Evolutionary conservation across 1,140 invertebrate species (phyloP).

Genomic region (Drosophila kepulauana): DNA sequence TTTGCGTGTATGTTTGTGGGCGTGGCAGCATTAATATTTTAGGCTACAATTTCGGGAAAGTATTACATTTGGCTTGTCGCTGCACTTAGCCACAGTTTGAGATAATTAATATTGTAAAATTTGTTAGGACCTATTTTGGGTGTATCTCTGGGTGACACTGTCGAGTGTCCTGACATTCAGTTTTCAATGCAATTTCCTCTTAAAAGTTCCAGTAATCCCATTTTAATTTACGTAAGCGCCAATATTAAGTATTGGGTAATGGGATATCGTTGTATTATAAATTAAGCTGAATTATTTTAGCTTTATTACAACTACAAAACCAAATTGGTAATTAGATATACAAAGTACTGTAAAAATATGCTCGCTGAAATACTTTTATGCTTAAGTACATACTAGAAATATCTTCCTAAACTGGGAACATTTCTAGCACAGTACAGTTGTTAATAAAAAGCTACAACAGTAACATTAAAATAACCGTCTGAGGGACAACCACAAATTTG

Average conservation of each 20-base stretch:
- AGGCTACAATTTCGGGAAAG: slow-evolving; percentile 30
- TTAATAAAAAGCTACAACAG: not conserved
- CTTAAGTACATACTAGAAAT: too few species aligned
- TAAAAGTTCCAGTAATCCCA: not conserved
- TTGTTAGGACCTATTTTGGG: slow-evolving; percentile 18
- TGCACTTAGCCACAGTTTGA: slow-evolving; percentile 37
- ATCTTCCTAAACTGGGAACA: too few species aligned
- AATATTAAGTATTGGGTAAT: not conserved
- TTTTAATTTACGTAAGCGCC: not conserved
- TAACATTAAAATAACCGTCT: slow-evolving; percentile 1
- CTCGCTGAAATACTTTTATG: too few species aligned
- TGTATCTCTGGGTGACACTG: not conserved
- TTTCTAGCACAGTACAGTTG: not conserved
- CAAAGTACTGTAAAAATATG: too few species aligned
- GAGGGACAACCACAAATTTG: slow-evolving; percentile 17
- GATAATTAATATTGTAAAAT: slow-evolving; percentile 59
- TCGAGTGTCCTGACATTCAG: slow-evolving; percentile 1
- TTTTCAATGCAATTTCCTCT: slow-evolving; percentile 7
- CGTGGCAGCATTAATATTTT: slow-evolving; percentile 51
- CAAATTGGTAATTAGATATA: too few species aligned
- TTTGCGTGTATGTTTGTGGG: slow-evolving; percentile 54
- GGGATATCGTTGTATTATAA: too few species aligned
- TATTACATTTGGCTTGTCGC: slow-evolving; percentile 58
- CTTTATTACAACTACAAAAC: too few species aligned
- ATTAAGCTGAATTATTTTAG: too few species aligned